Base-by-base conservation (phyloP, 2,888 invertebrate species). In the Steinernema carpocapsae region DNA sequence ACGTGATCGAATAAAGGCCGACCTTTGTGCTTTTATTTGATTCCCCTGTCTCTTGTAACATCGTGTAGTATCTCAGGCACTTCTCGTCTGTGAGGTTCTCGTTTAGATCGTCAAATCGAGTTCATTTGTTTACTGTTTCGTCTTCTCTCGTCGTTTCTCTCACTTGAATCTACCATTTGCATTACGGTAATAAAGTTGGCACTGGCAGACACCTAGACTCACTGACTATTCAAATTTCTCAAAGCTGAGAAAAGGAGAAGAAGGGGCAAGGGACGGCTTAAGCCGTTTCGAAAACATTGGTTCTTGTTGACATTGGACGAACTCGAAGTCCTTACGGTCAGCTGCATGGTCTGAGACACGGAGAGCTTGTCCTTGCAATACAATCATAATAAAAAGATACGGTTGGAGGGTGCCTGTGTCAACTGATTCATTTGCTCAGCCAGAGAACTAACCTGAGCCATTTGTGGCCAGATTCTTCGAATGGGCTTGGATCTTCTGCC, bases 111-210 rank as follows among this genome's bases (percentile, higher is more conserved):
- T 32, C 32, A 29, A 32, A 32, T 17, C 64, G 64, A 32, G 29
- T 64, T 64, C 64, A 64, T 64, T 64, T 64, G 64, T 64, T 64
- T 64, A 64, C 64, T 64, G 64, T 64, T 64, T 32, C 64, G 6
- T 29, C 22, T 17, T 64, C 64, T 64, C 64, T 64, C 64, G 64
- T 64, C 64, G 64, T 64, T 32, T 14, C 32, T 32, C 64, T 64
- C 64, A 29, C 7, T 64, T 29, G 64, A 64, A 26, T 64, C 64
- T 26, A 29, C 64, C 29, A 29, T 64, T 64, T 64, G 64, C 64
- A 37, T 64, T 64, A 2, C 29, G 52, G 64, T 64, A 32, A 64
- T 64, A 64, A 64, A 64, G 64, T 64, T 64, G 64, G 64, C 64
- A 64, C 64, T 64, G 64, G 64, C 64, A 64, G 1, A 4, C 7